Evolutionary conservation across 2,888 invertebrate species (phyloP).

Genomic region (Phortica magna): DNA sequence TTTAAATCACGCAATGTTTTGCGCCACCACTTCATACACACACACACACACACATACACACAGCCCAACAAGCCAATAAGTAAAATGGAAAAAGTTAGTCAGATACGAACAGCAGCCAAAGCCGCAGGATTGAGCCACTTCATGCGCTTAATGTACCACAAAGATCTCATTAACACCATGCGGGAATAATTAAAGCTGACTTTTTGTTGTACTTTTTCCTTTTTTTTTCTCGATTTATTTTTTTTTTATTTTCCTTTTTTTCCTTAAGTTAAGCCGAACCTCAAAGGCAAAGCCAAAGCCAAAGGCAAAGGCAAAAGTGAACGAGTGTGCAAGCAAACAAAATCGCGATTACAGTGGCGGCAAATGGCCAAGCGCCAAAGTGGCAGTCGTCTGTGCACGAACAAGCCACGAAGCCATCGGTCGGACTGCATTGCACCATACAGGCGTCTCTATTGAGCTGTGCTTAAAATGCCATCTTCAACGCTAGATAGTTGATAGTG

Average conservation of each 20-base stretch:
- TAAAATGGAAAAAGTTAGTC: not conserved
- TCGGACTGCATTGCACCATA: no score
- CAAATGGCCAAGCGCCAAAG: conserved; percentile 15
- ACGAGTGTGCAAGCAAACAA: not conserved
- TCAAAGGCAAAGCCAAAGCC: not conserved
- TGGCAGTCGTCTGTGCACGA: not conserved
- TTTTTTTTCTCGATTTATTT: not conserved
- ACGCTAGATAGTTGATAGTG: not conserved
- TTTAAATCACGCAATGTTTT: conserved; percentile 78
- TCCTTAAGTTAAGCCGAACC: no score
- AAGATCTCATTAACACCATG: conserved; percentile 77
- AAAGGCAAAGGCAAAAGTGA: not conserved
- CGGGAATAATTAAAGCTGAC: conserved; percentile 75
- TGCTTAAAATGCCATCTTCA: not conserved
- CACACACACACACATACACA: not conserved
- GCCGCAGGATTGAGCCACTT: conserved; percentile 58
- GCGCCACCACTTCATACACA: conserved; percentile 62
- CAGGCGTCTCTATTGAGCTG: not conserved
- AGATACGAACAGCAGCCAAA: not conserved
- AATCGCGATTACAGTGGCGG: conserved; percentile 23
- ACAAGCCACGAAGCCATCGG: not conserved
- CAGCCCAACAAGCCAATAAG: not conserved
- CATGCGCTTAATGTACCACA: conserved; percentile 39
- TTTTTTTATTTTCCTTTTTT: not conserved
- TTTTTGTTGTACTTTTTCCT: not conserved